These are phyloP conservation scores for Ischnus inquisitorius DNA, from an alignment of 2,888 invertebrate genomes.

Conservation along the genomic window DNA sequence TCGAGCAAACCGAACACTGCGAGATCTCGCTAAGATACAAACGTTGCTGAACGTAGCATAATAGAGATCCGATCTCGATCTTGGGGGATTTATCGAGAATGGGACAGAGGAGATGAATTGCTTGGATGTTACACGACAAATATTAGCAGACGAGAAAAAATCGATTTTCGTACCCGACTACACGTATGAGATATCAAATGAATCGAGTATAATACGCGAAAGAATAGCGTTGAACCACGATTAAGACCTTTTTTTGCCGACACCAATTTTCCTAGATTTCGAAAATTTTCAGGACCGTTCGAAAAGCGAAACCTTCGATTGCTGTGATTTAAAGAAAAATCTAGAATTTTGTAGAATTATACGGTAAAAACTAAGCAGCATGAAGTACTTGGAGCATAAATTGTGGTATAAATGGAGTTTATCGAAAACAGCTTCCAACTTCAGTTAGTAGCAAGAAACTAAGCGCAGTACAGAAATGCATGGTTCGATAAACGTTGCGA, in stretches of 20 bases:
- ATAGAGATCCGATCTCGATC: slow-evolving; percentile 66
- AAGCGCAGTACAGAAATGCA: background rate
- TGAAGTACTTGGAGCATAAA: no score
- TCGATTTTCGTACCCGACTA: slow-evolving; percentile 6
- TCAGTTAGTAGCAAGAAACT: background rate
- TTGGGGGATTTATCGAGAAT: slow-evolving; percentile 63
- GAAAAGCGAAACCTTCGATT: no score
- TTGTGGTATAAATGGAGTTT: background rate
- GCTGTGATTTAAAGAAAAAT: no score
- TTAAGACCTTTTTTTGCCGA: background rate
- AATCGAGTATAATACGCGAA: background rate
- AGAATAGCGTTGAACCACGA: no score
- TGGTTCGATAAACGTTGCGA: background rate
- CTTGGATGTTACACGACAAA: slow-evolving; percentile 42
- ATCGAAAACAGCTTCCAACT: background rate
- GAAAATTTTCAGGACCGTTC: no score
- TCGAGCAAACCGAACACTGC: slow-evolving; percentile 54
- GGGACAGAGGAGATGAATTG: slow-evolving; percentile 52
- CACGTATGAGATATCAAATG: slow-evolving; percentile 4
- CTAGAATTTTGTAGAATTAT: no score
- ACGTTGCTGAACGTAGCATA: slow-evolving; percentile 41
- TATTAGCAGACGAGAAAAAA: slow-evolving; percentile 18
- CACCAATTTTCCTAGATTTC: no score
- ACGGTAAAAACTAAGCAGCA: no score
- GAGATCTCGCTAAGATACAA: slow-evolving; percentile 58